phyloP scores from a whole-genome alignment of 2,888 invertebrate species.

The Agriotes lineatus region DNA sequence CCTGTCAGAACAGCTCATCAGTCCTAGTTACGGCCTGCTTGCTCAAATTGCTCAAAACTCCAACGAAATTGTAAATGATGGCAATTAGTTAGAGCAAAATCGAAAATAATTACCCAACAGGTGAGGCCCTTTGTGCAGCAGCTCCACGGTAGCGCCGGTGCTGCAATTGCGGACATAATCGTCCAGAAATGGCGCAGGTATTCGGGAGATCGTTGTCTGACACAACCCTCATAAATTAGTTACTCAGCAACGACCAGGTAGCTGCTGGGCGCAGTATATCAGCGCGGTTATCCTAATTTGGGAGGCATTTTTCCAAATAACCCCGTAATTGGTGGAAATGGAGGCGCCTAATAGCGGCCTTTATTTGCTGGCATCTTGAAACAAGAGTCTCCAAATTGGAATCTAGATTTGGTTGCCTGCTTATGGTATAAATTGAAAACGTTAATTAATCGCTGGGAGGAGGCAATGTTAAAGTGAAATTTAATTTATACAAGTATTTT shows the following conservation, averaged over 20 bases:
- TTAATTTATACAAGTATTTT: too few species aligned
- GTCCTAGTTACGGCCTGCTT: too few species aligned
- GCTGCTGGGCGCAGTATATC: not conserved
- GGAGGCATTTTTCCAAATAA: not conserved
- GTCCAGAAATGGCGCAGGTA: slow-evolving; percentile 37
- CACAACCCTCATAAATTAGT: slow-evolving; percentile 39
- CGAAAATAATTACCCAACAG: slow-evolving; percentile 33
- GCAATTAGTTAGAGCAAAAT: slow-evolving; percentile 18
- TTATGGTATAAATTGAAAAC: too few species aligned
- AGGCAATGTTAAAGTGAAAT: too few species aligned
- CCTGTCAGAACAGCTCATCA: too few species aligned
- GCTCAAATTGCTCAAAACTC: not conserved
- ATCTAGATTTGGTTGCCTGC: too few species aligned
- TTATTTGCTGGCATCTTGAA: too few species aligned
- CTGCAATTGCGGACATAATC: slow-evolving; percentile 29
- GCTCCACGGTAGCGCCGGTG: slow-evolving; percentile 30
- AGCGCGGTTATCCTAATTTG: not conserved
- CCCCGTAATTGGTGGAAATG: slow-evolving; percentile 3
- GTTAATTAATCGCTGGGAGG: too few species aligned
- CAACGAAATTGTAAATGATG: not conserved
- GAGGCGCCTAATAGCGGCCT: too few species aligned
- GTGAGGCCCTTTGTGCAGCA: slow-evolving; percentile 26
- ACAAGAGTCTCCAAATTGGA: too few species aligned
- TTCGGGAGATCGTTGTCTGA: slow-evolving; percentile 35
- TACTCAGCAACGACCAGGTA: slow-evolving; percentile 32